Evolutionary conservation across 2,113 vertebrate genomes (phyloP).

Genomic region (Sinocyclocheilus maitianheensis): DNA sequence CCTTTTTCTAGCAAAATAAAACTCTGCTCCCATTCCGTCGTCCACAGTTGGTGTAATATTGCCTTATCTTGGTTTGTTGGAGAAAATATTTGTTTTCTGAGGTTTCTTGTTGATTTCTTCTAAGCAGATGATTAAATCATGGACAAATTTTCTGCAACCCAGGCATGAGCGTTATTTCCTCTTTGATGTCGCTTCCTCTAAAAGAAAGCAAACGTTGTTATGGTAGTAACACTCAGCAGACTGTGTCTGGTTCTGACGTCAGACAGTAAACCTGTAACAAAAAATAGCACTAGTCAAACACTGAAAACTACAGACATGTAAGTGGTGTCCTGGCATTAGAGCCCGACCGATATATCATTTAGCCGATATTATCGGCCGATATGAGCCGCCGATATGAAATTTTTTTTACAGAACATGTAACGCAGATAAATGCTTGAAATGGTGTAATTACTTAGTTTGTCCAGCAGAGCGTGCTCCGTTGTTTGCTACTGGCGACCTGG

Average conservation of each 20-base stretch:
- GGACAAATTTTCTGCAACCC: conserved; percentile 79
- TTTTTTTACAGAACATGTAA: too few relatives aligned
- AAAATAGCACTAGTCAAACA: conserved; percentile 29
- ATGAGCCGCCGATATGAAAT: too few relatives aligned
- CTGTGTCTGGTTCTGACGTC: conserved; percentile 46
- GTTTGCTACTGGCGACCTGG: too few relatives aligned
- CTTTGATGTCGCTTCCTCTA: conserved; percentile 93
- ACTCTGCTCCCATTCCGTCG: conserved; percentile 78
- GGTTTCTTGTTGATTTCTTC: conserved; percentile 34
- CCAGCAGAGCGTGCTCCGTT: too few relatives aligned
- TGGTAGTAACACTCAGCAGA: conserved; percentile 75
- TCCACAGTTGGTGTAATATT: conserved; percentile 59
- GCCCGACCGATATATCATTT: too few relatives aligned
- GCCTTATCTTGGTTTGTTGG: conserved; percentile 51
- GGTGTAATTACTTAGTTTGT: too few relatives aligned
- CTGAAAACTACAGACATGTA: not conserved
- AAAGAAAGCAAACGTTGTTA: conserved; percentile 90
- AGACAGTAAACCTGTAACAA: conserved; percentile 53
- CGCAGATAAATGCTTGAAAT: too few relatives aligned
- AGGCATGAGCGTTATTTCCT: conserved; percentile 94
- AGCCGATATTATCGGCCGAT: too few relatives aligned
- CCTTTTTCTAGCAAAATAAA: conserved; percentile 96
- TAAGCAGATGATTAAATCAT: conserved; percentile 47
- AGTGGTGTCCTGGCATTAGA: not conserved
- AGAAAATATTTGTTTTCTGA: conserved; percentile 51